Evolutionary conservation across 2,797 vertebrate species (phyloP), one percentile per base, ranked within the genome.

Genomic region (Ptychadena robeensis): DNA sequence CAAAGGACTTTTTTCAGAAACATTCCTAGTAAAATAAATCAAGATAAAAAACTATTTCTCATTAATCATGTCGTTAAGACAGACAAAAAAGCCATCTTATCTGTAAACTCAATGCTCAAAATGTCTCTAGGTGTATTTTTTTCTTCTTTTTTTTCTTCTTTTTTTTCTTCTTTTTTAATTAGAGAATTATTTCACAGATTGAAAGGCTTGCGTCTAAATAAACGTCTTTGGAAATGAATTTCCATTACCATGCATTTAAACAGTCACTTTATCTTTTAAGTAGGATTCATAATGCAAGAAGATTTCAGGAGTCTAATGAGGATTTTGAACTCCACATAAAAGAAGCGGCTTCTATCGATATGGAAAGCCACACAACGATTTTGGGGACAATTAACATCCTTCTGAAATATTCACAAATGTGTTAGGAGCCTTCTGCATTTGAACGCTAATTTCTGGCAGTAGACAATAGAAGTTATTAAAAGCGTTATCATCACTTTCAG

Each of bases 321-420:
- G 72, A 81, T 85, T 85, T 70, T 70, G 77, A 85, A 65, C 78
- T 35, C 35, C 65, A 76, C 37, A 80, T 76, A 76, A 76, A 85
- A 84, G 48, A 76, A 65, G 53, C 35, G 35, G 66, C 72, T 69
- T 80, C 82, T 70, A 75, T 80, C 77, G 65, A 59, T 84, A 84
- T 31, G 28, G 64, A 79, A 69, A 61, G 37, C 64, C 40, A 59
- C 73, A 67, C 32, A 75, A 74, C 75, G 71, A 65, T 65, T 80
- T 80, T 79, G 30, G 74, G 81, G 37, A 69, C 69, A 85, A 85
- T 85, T 80, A 85, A 25, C 77, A 70, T 69, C 63, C 57, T 69
- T 79, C 82, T 75, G 77, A 75, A 80, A 85, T 75, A 68, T 38
- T 64, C 77, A 65, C 65, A 70, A 80, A 80, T 80, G 69, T 53